Evolutionary conservation across 2,113 vertebrate species (phyloP).

Genomic region (Macquaria australasica): DNA sequence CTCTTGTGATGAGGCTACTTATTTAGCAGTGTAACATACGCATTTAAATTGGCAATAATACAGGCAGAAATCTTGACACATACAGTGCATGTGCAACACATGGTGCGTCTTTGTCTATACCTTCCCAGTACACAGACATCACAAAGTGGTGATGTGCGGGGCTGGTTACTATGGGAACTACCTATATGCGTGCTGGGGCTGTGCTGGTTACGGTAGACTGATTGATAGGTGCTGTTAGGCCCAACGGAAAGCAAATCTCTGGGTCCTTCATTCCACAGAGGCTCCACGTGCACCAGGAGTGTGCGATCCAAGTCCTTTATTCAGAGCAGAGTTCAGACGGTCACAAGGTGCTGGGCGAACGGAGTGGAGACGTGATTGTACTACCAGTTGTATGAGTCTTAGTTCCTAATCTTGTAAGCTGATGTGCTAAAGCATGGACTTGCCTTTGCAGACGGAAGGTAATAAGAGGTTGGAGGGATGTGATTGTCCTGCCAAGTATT

Average conservation of each 20-base stretch:
- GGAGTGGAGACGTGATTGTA: neutral
- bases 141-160: slow-evolving; percentile 7
- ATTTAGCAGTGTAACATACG: too few relatives aligned
- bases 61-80: neutral
- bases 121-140: slow-evolving; percentile 27
- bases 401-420: slow-evolving; percentile 21
- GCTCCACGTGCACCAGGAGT: neutral
- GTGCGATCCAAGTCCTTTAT: slow-evolving; percentile 1
- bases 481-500: slow-evolving; percentile 28
- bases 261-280: neutral
- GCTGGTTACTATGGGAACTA: slow-evolving; percentile 69
- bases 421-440: neutral
- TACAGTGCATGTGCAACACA: neutral
- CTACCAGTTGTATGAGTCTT: neutral
- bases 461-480: slow-evolving; percentile 14
- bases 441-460: neutral
- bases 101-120: slow-evolving; percentile 6
- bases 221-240: slow-evolving; percentile 45
- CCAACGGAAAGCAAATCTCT: slow-evolving; percentile 5
- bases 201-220: slow-evolving; percentile 25
- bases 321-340: neutral
- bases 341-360: slow-evolving; percentile 22
- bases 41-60: neutral
- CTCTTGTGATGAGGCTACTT: neutral
- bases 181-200: slow-evolving; percentile 17